A percentile compares a stretch with the other conserved stretches of the same genome.
These are phyloP conservation scores for Decapterus maruadsi DNA, from an alignment of 2,797 vertebrate species.

Conservation along the genomic window DNA sequence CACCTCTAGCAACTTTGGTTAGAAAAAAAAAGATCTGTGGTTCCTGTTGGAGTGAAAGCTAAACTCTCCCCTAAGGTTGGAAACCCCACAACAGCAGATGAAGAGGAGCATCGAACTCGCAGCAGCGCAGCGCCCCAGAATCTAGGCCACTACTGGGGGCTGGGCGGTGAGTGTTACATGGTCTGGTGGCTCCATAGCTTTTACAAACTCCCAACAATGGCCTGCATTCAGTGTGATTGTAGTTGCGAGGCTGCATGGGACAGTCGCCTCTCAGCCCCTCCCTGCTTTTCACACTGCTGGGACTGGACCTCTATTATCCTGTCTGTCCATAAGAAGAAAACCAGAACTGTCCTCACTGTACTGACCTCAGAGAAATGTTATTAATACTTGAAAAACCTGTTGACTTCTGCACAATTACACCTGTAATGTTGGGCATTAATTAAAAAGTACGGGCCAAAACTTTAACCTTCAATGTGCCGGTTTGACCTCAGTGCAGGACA, in stretches of 20 bases:
- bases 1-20: slow-evolving; percentile 50
- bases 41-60: slow-evolving; percentile 60
- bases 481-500: slow-evolving; percentile 8
- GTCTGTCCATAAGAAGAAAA: slow-evolving; percentile 11
- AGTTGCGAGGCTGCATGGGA: slow-evolving; percentile 48
- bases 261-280: slow-evolving; percentile 59
- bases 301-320: slow-evolving; percentile 51
- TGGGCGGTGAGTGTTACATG: slow-evolving; percentile 73
- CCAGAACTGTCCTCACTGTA: neutral
- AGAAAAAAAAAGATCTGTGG: slow-evolving; percentile 33
- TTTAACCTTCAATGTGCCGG: neutral
- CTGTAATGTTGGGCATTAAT: neutral
- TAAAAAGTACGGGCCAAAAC: neutral
- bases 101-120: slow-evolving; percentile 60
- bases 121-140: slow-evolving; percentile 58
- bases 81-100: slow-evolving; percentile 58
- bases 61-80: slow-evolving; percentile 57
- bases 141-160: slow-evolving; percentile 78
- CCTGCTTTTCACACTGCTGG: slow-evolving; percentile 59
- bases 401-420: neutral
- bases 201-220: slow-evolving; percentile 79
- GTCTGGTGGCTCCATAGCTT: slow-evolving; percentile 81
- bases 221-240: slow-evolving; percentile 74
- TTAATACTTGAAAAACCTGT: neutral
- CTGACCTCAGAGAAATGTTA: neutral